These are phyloP conservation scores for Acrocera orbiculus DNA, from an alignment of 2,888 invertebrate genomes.

Conservation along the genomic window DNA sequence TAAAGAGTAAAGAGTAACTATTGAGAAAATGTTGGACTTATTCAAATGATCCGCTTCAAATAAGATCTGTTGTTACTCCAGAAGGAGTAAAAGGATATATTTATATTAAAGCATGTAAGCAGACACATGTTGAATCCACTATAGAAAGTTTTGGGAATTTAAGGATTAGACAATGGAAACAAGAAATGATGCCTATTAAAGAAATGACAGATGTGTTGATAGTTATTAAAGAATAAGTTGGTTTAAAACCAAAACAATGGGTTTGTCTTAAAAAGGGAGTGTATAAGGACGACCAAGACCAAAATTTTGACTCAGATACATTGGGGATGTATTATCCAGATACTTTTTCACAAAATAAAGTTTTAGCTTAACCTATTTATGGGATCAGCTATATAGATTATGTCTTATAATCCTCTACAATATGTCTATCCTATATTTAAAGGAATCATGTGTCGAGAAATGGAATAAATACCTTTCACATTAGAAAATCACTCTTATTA, in stretches of 20 bases:
- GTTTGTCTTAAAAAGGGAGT: constrained; percentile 88
- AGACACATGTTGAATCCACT: constrained; percentile 90
- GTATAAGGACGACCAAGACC: constrained; percentile 85
- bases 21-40: constrained; percentile 96
- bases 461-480: no score
- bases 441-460: no score
- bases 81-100: constrained; percentile 97
- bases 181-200: constrained; percentile 97
- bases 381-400: no score
- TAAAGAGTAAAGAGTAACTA: no score
- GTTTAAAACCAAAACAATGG: constrained; percentile 90
- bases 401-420: no score
- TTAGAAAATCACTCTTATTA: no score
- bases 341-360: no score
- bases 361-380: no score
- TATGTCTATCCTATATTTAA: no score
- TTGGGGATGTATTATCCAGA: no score
- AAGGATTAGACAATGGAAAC: constrained; percentile 83
- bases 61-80: constrained; percentile 92
- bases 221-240: constrained; percentile 91
- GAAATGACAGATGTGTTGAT: constrained; percentile 98
- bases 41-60: constrained; percentile 73
- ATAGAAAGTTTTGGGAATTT: constrained; percentile 89
- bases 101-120: constrained; percentile 95
- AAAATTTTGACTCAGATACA: no score